A percentile compares a stretch with the other conserved stretches of the same genome.
Conservation (phyloP, 2,113 vertebrate genomes). For the Laticauda colubrina region DNA sequence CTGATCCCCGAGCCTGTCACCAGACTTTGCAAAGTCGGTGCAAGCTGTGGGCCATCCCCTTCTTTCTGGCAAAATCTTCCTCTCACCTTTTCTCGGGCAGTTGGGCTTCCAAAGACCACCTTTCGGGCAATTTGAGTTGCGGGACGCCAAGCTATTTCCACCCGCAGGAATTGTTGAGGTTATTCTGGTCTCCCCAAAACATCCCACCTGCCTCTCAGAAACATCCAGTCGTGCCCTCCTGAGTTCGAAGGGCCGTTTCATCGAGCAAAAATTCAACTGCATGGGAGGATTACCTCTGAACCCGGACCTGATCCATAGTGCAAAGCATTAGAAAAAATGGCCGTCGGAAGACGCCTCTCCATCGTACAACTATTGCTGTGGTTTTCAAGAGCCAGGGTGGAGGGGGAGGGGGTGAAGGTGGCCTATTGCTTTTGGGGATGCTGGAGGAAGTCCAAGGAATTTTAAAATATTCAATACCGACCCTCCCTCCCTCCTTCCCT, state of each 20-base stretch:
- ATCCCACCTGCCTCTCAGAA: background rate
- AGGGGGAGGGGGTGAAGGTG: constrained; percentile 46
- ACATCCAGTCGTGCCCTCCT: background rate
- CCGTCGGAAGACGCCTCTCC: constrained; percentile 18
- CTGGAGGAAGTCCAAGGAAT: constrained; percentile 45
- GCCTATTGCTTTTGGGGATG: constrained; percentile 71
- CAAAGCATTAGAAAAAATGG: constrained; percentile 38
- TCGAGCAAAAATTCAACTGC: constrained; percentile 12
- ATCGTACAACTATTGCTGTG: constrained; percentile 72
- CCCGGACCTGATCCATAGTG: constrained; percentile 28
- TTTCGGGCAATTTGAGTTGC: background rate
- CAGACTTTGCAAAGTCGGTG: background rate
- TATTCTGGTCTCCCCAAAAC: background rate
- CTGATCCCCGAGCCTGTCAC: background rate
- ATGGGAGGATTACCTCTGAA: background rate
- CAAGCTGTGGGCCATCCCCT: rapidly evolving
- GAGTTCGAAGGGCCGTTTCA: background rate
- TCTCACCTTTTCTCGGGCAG: background rate
- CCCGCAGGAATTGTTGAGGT: too few relatives aligned
- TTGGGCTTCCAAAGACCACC: background rate
- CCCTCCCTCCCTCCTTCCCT: constrained; percentile 46
- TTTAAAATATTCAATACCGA: constrained; percentile 6
- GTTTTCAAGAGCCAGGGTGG: constrained; percentile 67
- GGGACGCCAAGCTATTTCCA: too few relatives aligned
- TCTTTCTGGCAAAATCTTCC: background rate